Evolutionary conservation across 2,113 vertebrate genomes (phyloP).

Genomic region (Hucho hucho): DNA sequence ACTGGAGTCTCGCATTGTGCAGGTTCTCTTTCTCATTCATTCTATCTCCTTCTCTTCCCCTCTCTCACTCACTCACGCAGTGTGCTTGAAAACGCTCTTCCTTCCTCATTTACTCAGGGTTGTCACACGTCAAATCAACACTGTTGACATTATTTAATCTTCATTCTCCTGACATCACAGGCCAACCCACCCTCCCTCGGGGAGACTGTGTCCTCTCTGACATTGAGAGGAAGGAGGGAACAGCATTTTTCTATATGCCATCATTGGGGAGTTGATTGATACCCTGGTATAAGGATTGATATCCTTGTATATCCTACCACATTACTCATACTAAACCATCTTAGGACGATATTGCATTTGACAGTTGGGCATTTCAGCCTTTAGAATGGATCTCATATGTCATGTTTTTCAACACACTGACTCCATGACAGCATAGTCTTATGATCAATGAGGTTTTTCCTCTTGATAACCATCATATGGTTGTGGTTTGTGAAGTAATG

Average conservation of each 20-base stretch:
- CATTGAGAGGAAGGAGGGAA: not conserved
- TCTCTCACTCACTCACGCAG: too few relatives aligned
- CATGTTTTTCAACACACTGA: too few relatives aligned
- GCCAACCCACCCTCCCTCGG: not conserved
- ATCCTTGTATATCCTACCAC: not conserved
- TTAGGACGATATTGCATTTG: not conserved
- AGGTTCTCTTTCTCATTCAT: slow-evolving; percentile 72
- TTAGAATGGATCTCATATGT: not conserved
- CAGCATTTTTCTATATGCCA: not conserved
- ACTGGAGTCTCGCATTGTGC: slow-evolving; percentile 91
- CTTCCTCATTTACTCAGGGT: not conserved
- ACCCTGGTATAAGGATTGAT: not conserved
- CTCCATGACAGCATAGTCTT: not conserved
- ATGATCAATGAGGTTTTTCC: not conserved
- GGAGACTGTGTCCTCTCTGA: not conserved
- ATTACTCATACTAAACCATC: not conserved
- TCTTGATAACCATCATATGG: slow-evolving; percentile 1
- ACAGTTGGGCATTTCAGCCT: too few relatives aligned
- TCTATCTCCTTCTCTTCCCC: not conserved
- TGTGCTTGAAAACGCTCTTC: not conserved
- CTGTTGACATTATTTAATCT: not conserved
- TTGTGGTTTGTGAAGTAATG: not conserved
- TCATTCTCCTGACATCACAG: not conserved
- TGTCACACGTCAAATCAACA: not conserved
- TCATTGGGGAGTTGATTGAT: too few relatives aligned